Evolutionary conservation across 1,140 invertebrate species (phyloP), one percentile per base, ranked within the genome.

Genomic region (Sitophilus oryzae): DNA sequence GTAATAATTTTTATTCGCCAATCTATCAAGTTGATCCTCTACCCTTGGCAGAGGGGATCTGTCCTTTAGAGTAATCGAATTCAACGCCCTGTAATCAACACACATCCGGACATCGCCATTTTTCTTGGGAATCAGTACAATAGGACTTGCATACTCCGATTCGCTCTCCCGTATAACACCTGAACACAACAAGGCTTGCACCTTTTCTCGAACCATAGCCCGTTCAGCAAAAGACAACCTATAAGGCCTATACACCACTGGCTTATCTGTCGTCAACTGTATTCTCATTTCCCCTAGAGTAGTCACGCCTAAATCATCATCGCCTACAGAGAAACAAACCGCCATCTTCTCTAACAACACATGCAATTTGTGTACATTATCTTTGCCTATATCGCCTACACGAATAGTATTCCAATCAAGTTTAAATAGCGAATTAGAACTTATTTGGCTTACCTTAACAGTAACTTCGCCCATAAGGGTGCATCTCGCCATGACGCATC

Each of bases 121-220:
- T 43, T n/a, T 66, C 65, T 20, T 68, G 61, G 34, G 60, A 0
- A 65, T 66, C 21, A 51, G 16, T 25, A 67, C 40, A 4, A 67
- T 62, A n/a, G 66, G 63, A 19, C 66, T 66, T 1, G 62, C 61
- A 52, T 64, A 70, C 2, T 5, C 19, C 0, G 69, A 72, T 4
- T 57, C 36, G n/a, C 57, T 64, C 8, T 49, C 25, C n/a, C 44
- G 20, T 0, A 74, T 56, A 18, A 59, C 56, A 6, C 36, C 52
- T n/a, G 21, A n/a, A 3, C 43, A 10, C 22, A 54, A 35, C 15
- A 59, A 15, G 8, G 55, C 46, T n/a, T 59, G 18, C 20, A 47
- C 10, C n/a, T 16, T 18, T 9, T 30, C 45, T 9, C 20, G 3
- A 15, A 47, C 5, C 6, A 47, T 36, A 5, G 3, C 25, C 15